A percentile compares a stretch with the other conserved stretches of the same genome.
Conservation (phyloP, 2,113 vertebrate genomes). For the Sardina pilchardus region DNA sequence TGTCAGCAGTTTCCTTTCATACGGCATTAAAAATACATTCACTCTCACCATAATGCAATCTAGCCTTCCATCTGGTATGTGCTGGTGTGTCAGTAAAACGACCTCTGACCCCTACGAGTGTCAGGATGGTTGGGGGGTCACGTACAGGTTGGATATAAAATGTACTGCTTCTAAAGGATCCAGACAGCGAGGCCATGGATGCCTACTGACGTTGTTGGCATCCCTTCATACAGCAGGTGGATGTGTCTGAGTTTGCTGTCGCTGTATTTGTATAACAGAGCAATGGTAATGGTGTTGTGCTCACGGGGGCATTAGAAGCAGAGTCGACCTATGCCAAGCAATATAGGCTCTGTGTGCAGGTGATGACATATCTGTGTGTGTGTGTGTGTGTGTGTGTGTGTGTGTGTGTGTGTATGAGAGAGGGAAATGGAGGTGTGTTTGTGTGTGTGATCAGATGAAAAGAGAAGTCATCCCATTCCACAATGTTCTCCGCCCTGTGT, state of each 20-base stretch:
- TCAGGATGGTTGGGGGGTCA: too few relatives aligned
- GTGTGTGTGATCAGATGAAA: background rate
- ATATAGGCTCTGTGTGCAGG: background rate
- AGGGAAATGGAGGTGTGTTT: background rate
- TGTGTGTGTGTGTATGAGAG: background rate
- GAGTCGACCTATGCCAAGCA: background rate
- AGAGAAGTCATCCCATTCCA: background rate
- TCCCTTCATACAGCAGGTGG: background rate
- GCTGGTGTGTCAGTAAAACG: too few relatives aligned
- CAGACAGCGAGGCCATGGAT: too few relatives aligned
- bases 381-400: background rate
- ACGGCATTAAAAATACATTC: background rate
- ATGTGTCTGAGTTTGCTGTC: background rate
- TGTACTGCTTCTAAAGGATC: too few relatives aligned
- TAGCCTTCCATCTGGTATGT: background rate
- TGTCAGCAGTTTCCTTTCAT: background rate
- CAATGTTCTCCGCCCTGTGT: background rate
- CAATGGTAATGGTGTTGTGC: background rate
- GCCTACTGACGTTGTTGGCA: too few relatives aligned
- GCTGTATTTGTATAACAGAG: background rate
- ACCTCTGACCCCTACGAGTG: too few relatives aligned
- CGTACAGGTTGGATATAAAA: too few relatives aligned
- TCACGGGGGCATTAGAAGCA: background rate
- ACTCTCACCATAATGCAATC: background rate
- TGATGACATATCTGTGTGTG: background rate